These are phyloP conservation scores for Ibycter americanus DNA, from an alignment of 2,797 vertebrate genomes.

Conservation along the genomic window DNA sequence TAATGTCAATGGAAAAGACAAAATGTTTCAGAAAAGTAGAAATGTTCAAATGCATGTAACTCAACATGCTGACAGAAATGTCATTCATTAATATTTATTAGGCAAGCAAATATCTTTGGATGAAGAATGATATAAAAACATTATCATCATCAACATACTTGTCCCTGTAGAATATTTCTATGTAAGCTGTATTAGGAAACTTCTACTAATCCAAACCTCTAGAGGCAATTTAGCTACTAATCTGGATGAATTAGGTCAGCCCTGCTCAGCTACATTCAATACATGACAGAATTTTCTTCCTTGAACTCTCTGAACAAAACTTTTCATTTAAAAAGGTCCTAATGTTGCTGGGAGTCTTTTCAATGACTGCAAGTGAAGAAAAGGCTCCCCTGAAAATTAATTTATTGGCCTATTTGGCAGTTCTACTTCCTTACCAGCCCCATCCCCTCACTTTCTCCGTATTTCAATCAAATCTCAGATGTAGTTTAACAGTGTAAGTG, in stretches of 20 bases:
- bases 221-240: not conserved
- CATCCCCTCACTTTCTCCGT: fast-evolving
- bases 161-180: not conserved
- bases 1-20: not conserved
- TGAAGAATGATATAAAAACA: not conserved
- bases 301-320: not conserved
- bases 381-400: not conserved
- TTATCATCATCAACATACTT: not conserved
- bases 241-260: not conserved
- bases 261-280: not conserved
- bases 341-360: not conserved
- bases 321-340: not conserved
- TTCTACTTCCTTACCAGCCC: not conserved
- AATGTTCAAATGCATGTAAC: not conserved
- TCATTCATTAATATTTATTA: not conserved
- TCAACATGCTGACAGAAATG: not conserved
- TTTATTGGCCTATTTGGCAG: not conserved
- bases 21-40: not conserved
- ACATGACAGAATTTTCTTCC: not conserved
- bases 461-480: not conserved
- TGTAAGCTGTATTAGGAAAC: not conserved
- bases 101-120: not conserved
- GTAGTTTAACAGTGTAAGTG: fast-evolving
- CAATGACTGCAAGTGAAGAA: not conserved
- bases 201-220: conserved; percentile 29